These are phyloP conservation scores for Recurvirostra avosetta DNA, from an alignment of 2,113 vertebrate species.

Conservation along the genomic window DNA sequence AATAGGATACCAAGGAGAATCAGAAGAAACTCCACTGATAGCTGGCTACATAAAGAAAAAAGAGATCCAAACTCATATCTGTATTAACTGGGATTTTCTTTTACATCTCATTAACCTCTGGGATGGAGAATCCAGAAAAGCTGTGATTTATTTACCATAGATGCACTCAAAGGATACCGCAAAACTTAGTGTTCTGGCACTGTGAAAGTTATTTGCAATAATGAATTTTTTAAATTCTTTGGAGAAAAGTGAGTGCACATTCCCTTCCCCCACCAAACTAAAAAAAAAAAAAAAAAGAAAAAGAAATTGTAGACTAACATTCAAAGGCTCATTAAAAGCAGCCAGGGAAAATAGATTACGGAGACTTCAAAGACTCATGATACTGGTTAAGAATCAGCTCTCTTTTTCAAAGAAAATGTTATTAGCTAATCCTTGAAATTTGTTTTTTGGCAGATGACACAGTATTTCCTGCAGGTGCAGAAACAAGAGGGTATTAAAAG, in stretches of 20 bases:
- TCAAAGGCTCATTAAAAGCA: slow-evolving; percentile 65
- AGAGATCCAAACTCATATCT: not conserved
- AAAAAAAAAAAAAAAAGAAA: not conserved
- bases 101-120: not conserved
- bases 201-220: slow-evolving; percentile 22
- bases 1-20: not conserved
- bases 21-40: not conserved
- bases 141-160: slow-evolving; percentile 17
- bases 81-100: slow-evolving; percentile 1
- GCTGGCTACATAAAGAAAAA: not conserved
- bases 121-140: not conserved
- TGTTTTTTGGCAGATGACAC: slow-evolving; percentile 57
- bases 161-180: not conserved
- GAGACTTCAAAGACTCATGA: slow-evolving; percentile 47
- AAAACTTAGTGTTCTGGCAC: slow-evolving; percentile 7
- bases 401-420: slow-evolving; percentile 60
- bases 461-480: slow-evolving; percentile 62
- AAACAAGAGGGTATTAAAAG: slow-evolving; percentile 18
- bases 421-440: slow-evolving; percentile 68
- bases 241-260: not conserved
- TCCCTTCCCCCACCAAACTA: slow-evolving; percentile 7
- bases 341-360: slow-evolving; percentile 48
- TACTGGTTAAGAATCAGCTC: slow-evolving; percentile 57
- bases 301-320: slow-evolving; percentile 15
- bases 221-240: slow-evolving; percentile 33